phyloP scores from a whole-genome alignment of 2,797 vertebrate species.

The Coluber constrictor region DNA sequence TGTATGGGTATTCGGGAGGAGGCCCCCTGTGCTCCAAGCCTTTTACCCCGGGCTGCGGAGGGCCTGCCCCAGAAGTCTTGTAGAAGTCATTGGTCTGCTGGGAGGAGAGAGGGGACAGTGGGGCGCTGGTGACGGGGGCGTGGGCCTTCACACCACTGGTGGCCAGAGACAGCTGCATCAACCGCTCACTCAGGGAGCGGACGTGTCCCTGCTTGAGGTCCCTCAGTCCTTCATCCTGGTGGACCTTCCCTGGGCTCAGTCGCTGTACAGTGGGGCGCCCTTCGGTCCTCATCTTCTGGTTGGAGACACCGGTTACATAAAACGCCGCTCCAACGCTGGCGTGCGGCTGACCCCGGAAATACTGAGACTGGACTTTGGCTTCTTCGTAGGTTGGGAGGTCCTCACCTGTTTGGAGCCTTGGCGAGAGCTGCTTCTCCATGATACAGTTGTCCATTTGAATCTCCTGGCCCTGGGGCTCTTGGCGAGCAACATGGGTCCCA shows the following conservation, averaged over 20 bases:
- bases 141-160: constrained; percentile 96
- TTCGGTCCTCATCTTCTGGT: constrained; percentile 89
- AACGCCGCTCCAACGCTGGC: constrained; percentile 85
- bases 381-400: constrained; percentile 97
- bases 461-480: constrained; percentile 98
- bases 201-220: constrained; percentile 98
- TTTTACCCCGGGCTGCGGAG: constrained; percentile 72
- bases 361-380: constrained; percentile 97
- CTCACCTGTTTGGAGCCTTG: constrained; percentile 81
- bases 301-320: constrained; percentile 88
- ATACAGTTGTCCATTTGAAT: constrained; percentile 89
- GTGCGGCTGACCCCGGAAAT: constrained; percentile 88
- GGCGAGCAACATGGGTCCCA: constrained; percentile 90
- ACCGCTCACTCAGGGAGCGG: constrained; percentile 90
- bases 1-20: constrained; percentile 94
- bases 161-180: constrained; percentile 96
- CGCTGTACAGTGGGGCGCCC: constrained; percentile 90
- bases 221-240: constrained; percentile 95
- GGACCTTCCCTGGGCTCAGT: constrained; percentile 86
- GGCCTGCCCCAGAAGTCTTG: constrained; percentile 68
- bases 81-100: constrained; percentile 80
- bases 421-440: constrained; percentile 89
- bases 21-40: constrained; percentile 85
- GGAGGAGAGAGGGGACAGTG: constrained; percentile 82
- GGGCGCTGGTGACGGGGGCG: constrained; percentile 86